Base-by-base conservation (phyloP, 2,113 vertebrate genomes). In the Mus spicilegus region DNA sequence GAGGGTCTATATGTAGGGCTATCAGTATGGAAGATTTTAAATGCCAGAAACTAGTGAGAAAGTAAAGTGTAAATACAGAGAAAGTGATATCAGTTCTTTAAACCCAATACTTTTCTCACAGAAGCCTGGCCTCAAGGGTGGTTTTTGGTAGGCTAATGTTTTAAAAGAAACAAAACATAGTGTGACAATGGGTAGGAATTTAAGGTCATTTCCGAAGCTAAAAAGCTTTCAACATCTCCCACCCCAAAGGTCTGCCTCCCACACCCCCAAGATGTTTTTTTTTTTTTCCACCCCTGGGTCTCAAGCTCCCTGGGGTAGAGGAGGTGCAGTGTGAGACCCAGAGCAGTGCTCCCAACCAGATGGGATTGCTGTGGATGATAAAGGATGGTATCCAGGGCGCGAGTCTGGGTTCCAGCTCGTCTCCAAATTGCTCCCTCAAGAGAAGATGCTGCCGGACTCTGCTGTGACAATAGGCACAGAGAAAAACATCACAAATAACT, bases 401-500 rank as follows among this genome's bases (percentile, higher is more conserved):
- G 65, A 97, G 94, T 95, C 94, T 96, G 97, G 92, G 39, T 91
- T 94, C 94, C 97, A 97, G 96, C 94, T 98, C 94, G 92, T 97
- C 96, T 96, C 96, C 96, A 98, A 87, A 97, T 96, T 96, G 97
- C 93, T 97, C 95, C 89, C 97, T 97, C 95, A 97, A 95, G 89
- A 97, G 96, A 97, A 97, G 94, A 95, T 49, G 93, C 93, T 97
- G 95, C 81, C 5, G 75, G 93, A 87, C 91, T 97, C 97, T 95
- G 96, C 88, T 91, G 94, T 96, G 97, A 97, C 94, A 97, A 97
- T 13, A 97, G 96, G 96, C 93, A 97, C 72, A 97, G 24, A 96
- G 88, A 91, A 96, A 97, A 97, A 95, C 76, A 97, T 95, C 94
- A 97, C 96, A 93, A 89, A 94, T 75, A 97, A 96, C 93, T 92